A percentile compares a stretch with the other conserved stretches of the same genome.
These are phyloP conservation scores for Cyclura pinguis DNA, from an alignment of 2,797 vertebrate species.

Conservation along the genomic window DNA sequence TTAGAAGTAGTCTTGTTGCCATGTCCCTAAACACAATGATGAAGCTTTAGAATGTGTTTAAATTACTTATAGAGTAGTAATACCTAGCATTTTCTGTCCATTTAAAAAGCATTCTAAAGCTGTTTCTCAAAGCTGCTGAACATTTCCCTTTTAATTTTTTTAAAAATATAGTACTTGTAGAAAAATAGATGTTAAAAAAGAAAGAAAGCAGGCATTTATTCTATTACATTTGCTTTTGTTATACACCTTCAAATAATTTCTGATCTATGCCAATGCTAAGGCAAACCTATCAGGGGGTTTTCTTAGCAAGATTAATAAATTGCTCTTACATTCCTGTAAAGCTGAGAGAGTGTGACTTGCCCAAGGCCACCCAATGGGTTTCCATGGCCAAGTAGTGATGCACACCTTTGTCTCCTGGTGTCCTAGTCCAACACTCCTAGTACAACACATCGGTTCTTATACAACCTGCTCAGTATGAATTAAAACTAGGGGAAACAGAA, in stretches of 20 bases:
- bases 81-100: not conserved
- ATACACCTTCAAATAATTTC: too few relatives aligned
- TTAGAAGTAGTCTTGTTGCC: not conserved
- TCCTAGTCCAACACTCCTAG: too few relatives aligned
- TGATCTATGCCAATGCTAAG: too few relatives aligned
- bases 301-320: too few relatives aligned
- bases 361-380: too few relatives aligned
- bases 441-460: too few relatives aligned
- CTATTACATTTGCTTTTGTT: not conserved
- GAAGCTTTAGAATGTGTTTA: conserved; percentile 17
- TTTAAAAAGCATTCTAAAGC: conserved; percentile 4
- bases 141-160: conserved; percentile 9
- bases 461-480: conserved; percentile 34
- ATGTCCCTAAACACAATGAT: conserved; percentile 5
- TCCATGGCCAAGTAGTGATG: too few relatives aligned
- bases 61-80: conserved; percentile 24
- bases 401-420: too few relatives aligned
- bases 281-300: too few relatives aligned
- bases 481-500: conserved; percentile 27
- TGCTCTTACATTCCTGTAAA: too few relatives aligned
- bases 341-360: too few relatives aligned
- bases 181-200: conserved; percentile 26
- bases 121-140: conserved; percentile 1
- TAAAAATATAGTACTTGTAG: not conserved
- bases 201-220: not conserved